Base-by-base conservation (phyloP, 2,113 vertebrate species). In the Recurvirostra avosetta region DNA sequence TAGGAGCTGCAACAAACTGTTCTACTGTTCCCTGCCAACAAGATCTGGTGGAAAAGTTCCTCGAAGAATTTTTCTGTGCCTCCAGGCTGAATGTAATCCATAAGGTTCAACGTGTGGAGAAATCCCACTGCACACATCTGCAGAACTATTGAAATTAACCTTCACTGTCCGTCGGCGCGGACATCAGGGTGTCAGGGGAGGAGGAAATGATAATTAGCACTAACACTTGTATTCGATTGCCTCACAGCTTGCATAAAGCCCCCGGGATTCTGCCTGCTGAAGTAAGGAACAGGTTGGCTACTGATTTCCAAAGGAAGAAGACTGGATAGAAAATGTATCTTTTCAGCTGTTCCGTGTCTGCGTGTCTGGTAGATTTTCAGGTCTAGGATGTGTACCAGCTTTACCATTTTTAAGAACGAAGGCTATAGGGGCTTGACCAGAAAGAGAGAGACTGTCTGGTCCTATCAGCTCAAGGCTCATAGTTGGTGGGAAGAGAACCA, bases 1-100 rank as follows among this genome's bases (percentile, higher is more conserved):
- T 91, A 94, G 78, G 66, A 36, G 83, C 91, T 45, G 70, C 88
- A 34, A 83, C 94, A 95, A 94, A 92, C 80, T 73, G 88, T 91
- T 94, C 90, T 80, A 3, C 67, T 72, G 63, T 20, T 94, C 88
- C 66, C 6, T 95, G 93, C 90, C 92, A 80, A 8, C 29, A 11
- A 89, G 72, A 58, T 32, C 32, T 5, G 41, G 41, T 63, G 85
- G 56, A 55, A 89, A 81, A 68, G 79, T 62, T 91, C 92, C 95
- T 96, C 15, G 4, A 93, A 76, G 82, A 23, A 53, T 47, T 65
- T 36, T 74, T 58, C 70, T 71, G 23, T 83, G 59, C 38, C 63
- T 90, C 70, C 25, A 65, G 85, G 86, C 62, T 55, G 76, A 65
- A 32, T 36, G 75, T 13, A 45, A 55, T 21, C 74, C n/a, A 0